Percentiles rank a stretch among this genome's conserved stretches.
Conservation (phyloP, 2,113 vertebrate genomes). For the Grallaria varia region DNA sequence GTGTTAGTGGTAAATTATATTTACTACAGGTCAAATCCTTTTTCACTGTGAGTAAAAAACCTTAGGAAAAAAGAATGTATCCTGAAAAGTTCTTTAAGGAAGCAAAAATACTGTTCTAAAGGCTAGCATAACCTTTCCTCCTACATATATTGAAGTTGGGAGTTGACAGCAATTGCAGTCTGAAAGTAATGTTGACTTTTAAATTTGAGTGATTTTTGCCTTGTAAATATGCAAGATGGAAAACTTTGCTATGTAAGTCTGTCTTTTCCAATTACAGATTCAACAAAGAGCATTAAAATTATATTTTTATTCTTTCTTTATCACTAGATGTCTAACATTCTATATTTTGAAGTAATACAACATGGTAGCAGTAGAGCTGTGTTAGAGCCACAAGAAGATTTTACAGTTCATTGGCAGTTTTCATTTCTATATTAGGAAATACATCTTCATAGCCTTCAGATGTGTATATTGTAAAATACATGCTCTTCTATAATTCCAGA, state of each 20-base stretch:
- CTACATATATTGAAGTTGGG: not conserved
- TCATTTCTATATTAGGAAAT: not conserved
- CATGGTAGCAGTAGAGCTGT: not conserved
- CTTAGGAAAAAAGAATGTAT: not conserved
- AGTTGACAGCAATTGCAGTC: not conserved
- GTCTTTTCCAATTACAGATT: not conserved
- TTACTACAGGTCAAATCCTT: not conserved
- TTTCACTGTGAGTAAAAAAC: not conserved
- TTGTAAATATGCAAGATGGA: not conserved
- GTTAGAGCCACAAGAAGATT: not conserved
- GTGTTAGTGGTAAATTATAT: not conserved
- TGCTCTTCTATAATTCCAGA: conserved; percentile 64
- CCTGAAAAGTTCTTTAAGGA: not conserved
- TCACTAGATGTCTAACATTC: not conserved
- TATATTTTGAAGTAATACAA: not conserved
- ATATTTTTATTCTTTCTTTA: not conserved
- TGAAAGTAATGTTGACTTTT: not conserved
- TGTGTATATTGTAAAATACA: not conserved
- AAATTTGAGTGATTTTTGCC: not conserved
- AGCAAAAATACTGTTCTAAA: not conserved
- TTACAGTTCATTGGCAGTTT: not conserved
- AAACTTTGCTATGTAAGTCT: not conserved
- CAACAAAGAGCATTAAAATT: not conserved
- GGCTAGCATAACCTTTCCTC: not conserved
- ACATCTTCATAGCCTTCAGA: not conserved